Evolutionary conservation across 2,888 invertebrate genomes (phyloP), one percentile per base, ranked within the genome.

Genomic region (Ctenicera cuprea): DNA sequence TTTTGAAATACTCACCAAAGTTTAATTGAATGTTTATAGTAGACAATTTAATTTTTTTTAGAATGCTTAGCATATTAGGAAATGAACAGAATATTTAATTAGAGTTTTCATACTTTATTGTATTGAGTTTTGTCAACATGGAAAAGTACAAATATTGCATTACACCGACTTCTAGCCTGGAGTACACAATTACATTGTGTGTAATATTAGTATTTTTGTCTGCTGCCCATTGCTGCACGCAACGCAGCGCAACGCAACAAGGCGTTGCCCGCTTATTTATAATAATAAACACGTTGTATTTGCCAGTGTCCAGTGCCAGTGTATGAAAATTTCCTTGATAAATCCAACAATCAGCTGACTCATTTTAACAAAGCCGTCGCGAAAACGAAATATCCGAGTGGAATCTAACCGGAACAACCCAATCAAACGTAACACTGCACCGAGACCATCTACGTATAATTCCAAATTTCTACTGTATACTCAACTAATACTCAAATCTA

Each of bases 111-210:
- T 88, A 87, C 86, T 89, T 89, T 89, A 88, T 89, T 89, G 87
- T 88, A 88, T 89, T 86, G 88, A 89, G 88, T 88, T 87, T 85
- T 88, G 87, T 89, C 88, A 89, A 90, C 89, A 89, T 89, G 89
- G 89, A 90, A 89, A 90, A 89, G 90, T 90, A 90, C 89, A 90
- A 90, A 89, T 89, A 89, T 89, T 89, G 89, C 89, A 89, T 88
- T 89, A 89, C 89, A 89, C 86, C 85, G 86, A 86, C 86, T 85
- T 85, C 85, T 87, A 87, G 86, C 86, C 86, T 86, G 86, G 85
- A 86, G 85, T 85, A 85, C 85, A 86, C 85, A 86, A 86, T 85
- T 84, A 84, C 83, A 85, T 85, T 85, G 84, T 85, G 85, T 85
- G 78, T 82, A 82, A 82, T 76, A 76, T 74, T 74, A 74, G 69